phyloP scores from a whole-genome alignment of 2,113 vertebrate genomes.

The Erinaceus europaeus region DNA sequence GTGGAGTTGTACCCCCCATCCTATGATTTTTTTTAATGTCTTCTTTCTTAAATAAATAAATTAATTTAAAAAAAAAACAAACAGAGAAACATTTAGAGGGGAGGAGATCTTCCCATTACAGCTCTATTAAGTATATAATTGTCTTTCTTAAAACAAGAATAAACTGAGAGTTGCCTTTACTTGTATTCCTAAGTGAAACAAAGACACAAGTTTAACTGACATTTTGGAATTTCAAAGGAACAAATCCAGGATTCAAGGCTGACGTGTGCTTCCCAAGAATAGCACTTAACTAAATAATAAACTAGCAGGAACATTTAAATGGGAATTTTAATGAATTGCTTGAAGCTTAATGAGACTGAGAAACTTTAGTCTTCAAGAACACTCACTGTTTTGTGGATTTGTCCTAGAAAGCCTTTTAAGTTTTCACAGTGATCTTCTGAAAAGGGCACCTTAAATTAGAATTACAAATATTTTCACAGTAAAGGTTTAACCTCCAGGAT shows the following conservation, averaged over 20 bases:
- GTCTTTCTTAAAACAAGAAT: not conserved
- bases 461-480: no score
- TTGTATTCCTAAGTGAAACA: not conserved
- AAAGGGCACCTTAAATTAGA: not conserved
- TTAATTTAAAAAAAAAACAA: no score
- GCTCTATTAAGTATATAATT: not conserved
- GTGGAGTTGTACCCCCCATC: no score
- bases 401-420: not conserved
- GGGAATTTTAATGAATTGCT: not conserved
- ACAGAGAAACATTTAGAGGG: no score
- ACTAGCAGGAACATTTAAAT: not conserved
- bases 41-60: no score
- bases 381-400: not conserved
- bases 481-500: not conserved
- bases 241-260: not conserved
- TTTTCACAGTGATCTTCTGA: not conserved
- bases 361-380: not conserved
- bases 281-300: not conserved
- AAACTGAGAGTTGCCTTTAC: not conserved
- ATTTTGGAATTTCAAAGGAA: not conserved
- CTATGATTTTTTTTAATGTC: no score
- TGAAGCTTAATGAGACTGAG: not conserved
- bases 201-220: not conserved
- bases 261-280: not conserved
- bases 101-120: not conserved